Evolutionary conservation across 2,797 vertebrate genomes (phyloP).

Genomic region (Sebastes reedi): DNA sequence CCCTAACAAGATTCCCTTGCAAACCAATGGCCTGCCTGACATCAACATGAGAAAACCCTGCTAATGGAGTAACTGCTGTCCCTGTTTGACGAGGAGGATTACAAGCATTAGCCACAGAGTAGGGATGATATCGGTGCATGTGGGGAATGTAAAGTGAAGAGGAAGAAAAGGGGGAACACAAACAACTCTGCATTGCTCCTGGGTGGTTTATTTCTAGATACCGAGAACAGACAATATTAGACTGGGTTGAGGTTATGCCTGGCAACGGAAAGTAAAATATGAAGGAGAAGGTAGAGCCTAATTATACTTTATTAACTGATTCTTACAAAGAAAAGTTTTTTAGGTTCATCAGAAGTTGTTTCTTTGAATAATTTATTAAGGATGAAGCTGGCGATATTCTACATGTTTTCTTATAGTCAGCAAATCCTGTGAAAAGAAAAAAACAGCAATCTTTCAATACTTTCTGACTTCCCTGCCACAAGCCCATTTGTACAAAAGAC

Average conservation of each 20-base stretch:
- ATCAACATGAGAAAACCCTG: constrained; percentile 73
- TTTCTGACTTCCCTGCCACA: background rate
- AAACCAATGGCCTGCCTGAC: constrained; percentile 68
- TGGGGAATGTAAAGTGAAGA: constrained; percentile 55
- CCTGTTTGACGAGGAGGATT: constrained; percentile 65
- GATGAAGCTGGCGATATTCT: background rate
- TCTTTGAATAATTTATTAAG: constrained; percentile 14
- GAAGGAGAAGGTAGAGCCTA: background rate
- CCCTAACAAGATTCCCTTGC: constrained; percentile 72
- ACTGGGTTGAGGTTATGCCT: constrained; percentile 31
- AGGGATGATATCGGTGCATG: constrained; percentile 54
- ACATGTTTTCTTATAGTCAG: background rate
- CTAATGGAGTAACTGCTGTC: constrained; percentile 68
- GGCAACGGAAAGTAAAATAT: constrained; percentile 18
- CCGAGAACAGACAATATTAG: constrained; percentile 32
- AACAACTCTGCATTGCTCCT: constrained; percentile 44
- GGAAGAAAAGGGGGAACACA: constrained; percentile 14
- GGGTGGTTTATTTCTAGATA: constrained; percentile 58
- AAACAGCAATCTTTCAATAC: background rate
- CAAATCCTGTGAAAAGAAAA: constrained; percentile 2
- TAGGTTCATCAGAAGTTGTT: constrained; percentile 5
- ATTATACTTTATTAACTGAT: constrained; percentile 20
- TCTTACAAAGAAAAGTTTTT: background rate
- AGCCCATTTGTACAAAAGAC: background rate
- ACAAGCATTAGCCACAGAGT: constrained; percentile 60